Evolutionary conservation across 2,797 vertebrate species (phyloP), one percentile per base, ranked within the genome.

Genomic region (Muraenolepis orangiensis): DNA sequence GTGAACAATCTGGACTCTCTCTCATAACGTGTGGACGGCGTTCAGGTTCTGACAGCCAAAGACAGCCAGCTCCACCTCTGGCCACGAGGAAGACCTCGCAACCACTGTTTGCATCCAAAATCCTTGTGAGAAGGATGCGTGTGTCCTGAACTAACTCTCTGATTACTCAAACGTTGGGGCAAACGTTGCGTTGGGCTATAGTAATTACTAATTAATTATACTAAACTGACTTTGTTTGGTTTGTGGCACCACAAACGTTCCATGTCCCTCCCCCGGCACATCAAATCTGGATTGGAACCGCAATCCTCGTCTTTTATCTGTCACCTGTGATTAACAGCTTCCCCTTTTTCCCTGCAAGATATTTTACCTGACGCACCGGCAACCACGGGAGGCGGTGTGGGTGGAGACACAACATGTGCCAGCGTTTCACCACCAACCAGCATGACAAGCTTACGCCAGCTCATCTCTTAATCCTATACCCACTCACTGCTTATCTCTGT

Each of bases 1-100:
- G 30, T 28, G 68, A 57, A 32, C 71, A 57, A 72, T 73, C 34
- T 20, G 28, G 31, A 46, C 46, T 57, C 51, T 32, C 64, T 32
- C 32, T 72, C 20, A 72, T 68, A 72, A 57, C 57, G 66, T 69
- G 57, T 69, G 71, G 42, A n/a, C 23, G 30, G 26, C 46, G 69
- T 73, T 70, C 16, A 38, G 30, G 67, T 64, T 42, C 18, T 70
- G 72, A 64, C 67, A 73, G 18, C 29, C 12, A 31, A 31, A 70
- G 8, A 3, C 32, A 34, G 32, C 32, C 32, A 34, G 32, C 20
- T 57, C 20, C 46, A 6, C 46, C 46, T 57, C 20, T 7, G 4
- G 46, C 46, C 46, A n/a, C 18, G 4, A 7, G 46, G 46, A 57
- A n/a, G 3, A 34, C 32, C 32, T 34, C 32, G n/a, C 32, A 34